Base-by-base conservation (phyloP, 2,888 invertebrate species). In the Schizotus pectinicornis region DNA sequence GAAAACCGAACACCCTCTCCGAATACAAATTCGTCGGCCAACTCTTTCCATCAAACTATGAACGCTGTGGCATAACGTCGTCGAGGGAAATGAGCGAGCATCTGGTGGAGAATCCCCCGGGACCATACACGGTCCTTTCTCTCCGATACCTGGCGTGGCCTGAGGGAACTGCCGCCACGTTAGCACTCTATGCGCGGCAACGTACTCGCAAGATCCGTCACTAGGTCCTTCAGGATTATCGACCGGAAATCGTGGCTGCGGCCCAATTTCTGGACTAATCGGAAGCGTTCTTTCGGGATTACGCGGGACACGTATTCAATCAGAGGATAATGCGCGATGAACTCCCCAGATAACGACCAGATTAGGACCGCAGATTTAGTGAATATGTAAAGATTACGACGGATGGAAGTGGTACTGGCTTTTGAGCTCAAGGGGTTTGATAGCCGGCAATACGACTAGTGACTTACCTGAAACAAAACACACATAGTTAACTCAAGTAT, bases 61-160 rank as follows among this genome's bases (percentile, higher is more conserved):
- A 51, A 51, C 43, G 31, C 51, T 11, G 43, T 43, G 34, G 42
- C 51, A 34, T 33, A 51, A 43, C 51, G 36, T 42, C 31, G 35
- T 42, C 51, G 12, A 35, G 51, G 51, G 51, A 51, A 51, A 51
- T 51, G 51, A n/a, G 51, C 35, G 43, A 51, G 42, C 51, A 51
- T 51, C 51, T 51, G 51, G 22, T 22, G 22, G 5, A 22, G 22
- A 22, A 22, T 22, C 22, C 22, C 22, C 22, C 2, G 22, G 5
- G 22, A 22, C 22, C 22, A 22, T 22, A 22, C 22, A 22, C 22
- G 22, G 22, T 22, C 22, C 22, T 22, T 22, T 22, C 22, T 22
- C 22, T 22, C 22, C 22, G 22, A 22, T 22, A 22, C 22, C 22
- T 22, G 22, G 22, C 22, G 5, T 5, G 22, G 22, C 22, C 22